Percentiles rank a stretch among this genome's conserved stretches.
Conservation (phyloP, 2,113 vertebrate species). For the Hippocampus abdominalis region DNA sequence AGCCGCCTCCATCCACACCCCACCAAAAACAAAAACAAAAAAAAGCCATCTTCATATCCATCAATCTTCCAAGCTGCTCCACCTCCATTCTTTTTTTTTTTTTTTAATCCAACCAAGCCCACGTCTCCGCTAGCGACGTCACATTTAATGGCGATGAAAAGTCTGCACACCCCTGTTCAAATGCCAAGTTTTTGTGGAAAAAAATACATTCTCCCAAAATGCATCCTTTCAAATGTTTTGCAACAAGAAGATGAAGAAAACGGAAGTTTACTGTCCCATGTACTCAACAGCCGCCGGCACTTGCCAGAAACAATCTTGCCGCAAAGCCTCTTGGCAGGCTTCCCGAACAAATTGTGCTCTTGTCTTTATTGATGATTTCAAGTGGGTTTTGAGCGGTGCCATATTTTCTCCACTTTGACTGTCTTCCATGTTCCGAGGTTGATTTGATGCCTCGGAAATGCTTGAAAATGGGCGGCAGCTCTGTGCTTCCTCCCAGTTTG, state of each 20-base stretch:
- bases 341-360: too few species aligned
- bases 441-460: too few species aligned
- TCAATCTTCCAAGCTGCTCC: slow-evolving; percentile 16
- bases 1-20: slow-evolving; percentile 46
- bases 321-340: too few species aligned
- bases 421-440: too few species aligned
- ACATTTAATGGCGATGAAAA: not conserved
- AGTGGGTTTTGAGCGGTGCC: too few species aligned
- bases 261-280: too few species aligned
- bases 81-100: slow-evolving; percentile 7
- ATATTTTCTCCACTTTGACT: too few species aligned
- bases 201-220: not conserved
- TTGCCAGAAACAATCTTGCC: too few species aligned
- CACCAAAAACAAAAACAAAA: not conserved
- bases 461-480: too few species aligned
- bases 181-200: not conserved
- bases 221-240: not conserved
- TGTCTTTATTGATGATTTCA: too few species aligned
- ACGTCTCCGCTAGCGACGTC: not conserved
- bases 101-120: not conserved
- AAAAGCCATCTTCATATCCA: slow-evolving; percentile 10
- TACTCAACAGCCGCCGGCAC: too few species aligned
- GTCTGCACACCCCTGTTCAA: not conserved
- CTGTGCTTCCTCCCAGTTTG: too few species aligned
- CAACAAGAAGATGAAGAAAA: not conserved